Percentiles rank a stretch among this genome's conserved stretches.
Conservation (phyloP, 2,797 vertebrate species). For the Chiloscyllium punctatum region DNA sequence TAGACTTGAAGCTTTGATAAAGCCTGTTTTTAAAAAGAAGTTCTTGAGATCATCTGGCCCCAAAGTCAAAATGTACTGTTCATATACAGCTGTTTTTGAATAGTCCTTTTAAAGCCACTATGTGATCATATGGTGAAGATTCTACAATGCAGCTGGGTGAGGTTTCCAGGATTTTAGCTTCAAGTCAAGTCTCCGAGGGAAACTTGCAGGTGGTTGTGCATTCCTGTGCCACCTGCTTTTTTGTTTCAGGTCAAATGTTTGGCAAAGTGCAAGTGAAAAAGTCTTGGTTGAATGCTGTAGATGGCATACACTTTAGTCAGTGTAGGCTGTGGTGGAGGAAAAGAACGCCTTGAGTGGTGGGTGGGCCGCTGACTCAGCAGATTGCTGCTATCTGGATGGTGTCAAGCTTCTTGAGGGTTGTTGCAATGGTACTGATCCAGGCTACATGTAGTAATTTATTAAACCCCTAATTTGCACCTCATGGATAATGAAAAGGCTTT, state of each 20-base stretch:
- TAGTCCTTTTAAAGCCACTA: neutral
- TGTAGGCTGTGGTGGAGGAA: neutral
- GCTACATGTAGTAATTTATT: neutral
- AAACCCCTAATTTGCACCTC: neutral
- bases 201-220: neutral
- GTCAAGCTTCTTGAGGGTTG: neutral
- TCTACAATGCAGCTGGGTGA: neutral
- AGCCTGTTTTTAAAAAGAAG: no score
- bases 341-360: neutral
- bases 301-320: neutral
- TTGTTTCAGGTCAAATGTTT: neutral
- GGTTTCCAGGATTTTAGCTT: neutral
- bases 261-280: neutral
- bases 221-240: neutral
- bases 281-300: neutral
- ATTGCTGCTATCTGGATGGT: neutral
- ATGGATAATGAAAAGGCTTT: no score
- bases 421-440: neutral
- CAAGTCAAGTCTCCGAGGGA: neutral
- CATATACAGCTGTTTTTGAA: neutral
- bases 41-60: no score
- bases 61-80: neutral
- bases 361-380: neutral
- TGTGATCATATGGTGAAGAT: neutral
- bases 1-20: neutral